Percentiles rank a stretch among this genome's conserved stretches.
Conservation (phyloP, 1,140 invertebrate species). For the Pseudobourletiella spinata region DNA sequence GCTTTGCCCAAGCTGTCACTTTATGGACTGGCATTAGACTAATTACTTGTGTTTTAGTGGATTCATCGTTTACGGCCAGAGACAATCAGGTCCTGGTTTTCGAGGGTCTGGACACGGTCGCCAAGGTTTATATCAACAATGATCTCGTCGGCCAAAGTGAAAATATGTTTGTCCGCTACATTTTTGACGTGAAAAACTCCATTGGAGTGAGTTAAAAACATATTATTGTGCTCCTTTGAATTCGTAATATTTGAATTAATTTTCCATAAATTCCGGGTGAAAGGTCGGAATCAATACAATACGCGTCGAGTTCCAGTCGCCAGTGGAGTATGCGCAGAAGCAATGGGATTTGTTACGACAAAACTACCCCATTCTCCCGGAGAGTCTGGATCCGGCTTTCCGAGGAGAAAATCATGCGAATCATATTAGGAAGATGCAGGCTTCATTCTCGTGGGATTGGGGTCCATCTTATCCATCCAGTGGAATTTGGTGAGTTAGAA, state of each 20-base stretch:
- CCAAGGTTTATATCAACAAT: conserved; percentile 64
- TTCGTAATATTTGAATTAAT: not conserved
- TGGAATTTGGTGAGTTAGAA: conserved; percentile 67
- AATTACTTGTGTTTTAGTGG: conserved; percentile 37
- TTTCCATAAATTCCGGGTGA: too few relatives aligned
- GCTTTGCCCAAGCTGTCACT: conserved; percentile 25
- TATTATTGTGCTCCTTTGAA: not conserved
- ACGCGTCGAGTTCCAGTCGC: conserved; percentile 62
- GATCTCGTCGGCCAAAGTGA: conserved; percentile 53
- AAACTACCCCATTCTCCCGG: conserved; percentile 62
- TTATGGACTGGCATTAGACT: conserved; percentile 33
- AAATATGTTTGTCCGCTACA: conserved; percentile 86
- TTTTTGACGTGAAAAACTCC: conserved; percentile 58
- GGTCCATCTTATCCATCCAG: conserved; percentile 87
- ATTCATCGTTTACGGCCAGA: not conserved
- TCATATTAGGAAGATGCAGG: conserved; percentile 91
- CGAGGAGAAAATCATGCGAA: conserved; percentile 92
- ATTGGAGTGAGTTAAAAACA: conserved; percentile 46
- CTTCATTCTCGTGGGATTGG: conserved; percentile 97
- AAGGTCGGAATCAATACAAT: conserved; percentile 58
- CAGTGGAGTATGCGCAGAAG: conserved; percentile 59
- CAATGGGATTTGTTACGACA: conserved; percentile 43
- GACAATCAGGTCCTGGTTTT: conserved; percentile 50
- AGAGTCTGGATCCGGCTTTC: conserved; percentile 65
- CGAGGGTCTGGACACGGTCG: conserved; percentile 79